Conservation (phyloP, 2,113 vertebrate genomes). For the Lipotes vexillifer region DNA sequence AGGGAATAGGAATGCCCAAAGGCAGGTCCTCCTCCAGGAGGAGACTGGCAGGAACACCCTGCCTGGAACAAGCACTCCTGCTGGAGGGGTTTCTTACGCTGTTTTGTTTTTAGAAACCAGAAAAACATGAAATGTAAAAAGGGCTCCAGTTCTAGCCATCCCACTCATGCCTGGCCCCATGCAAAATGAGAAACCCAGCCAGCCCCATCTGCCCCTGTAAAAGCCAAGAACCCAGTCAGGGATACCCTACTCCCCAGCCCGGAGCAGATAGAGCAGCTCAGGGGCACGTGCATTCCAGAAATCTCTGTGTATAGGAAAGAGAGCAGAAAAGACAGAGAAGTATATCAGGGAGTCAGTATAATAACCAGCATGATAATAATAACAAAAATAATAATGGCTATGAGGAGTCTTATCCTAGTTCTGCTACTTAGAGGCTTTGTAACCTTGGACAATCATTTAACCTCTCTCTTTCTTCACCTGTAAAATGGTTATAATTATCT, state of each 20-base stretch:
- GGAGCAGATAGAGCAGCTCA: neutral
- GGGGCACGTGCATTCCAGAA: neutral
- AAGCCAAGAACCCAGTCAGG: neutral
- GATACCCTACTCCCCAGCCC: neutral
- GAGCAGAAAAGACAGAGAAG: neutral
- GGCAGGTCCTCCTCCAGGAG: neutral
- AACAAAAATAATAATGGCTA: neutral
- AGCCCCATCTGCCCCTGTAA: neutral
- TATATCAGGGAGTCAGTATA: neutral
- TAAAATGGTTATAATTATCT: neutral
- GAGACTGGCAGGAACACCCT: neutral
- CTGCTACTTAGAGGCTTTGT: neutral
- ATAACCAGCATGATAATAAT: neutral
- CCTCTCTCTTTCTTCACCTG: neutral
- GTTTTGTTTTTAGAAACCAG: slow-evolving; percentile 60
- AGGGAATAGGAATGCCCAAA: neutral
- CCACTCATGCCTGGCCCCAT: neutral
- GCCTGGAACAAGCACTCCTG: neutral
- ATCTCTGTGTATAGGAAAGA: neutral
- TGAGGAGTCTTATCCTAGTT: neutral
- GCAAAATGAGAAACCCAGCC: slow-evolving; percentile 25
- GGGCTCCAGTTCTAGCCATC: neutral
- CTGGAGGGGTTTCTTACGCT: slow-evolving; percentile 14
- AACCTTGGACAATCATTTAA: neutral
- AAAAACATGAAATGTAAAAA: slow-evolving; percentile 60